Percentiles rank a stretch among this genome's conserved stretches.
Conservation (phyloP, 2,113 vertebrate species). For the Hydrochoerus hydrochaeris region DNA sequence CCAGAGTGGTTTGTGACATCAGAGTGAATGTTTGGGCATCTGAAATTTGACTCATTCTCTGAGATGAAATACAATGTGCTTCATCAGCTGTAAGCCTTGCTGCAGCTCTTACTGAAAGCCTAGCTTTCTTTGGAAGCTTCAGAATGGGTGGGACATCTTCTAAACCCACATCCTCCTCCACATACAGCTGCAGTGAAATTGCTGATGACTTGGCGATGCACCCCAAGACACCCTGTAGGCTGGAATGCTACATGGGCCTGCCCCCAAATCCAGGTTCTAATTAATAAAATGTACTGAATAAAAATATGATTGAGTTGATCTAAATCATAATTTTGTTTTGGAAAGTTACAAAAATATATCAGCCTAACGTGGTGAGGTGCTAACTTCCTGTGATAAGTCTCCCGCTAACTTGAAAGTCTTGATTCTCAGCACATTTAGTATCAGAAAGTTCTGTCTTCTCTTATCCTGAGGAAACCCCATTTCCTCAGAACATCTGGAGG, state of each 20-base stretch:
- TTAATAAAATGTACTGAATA: background rate
- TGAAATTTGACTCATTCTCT: background rate
- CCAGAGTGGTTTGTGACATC: background rate
- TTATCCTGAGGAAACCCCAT: background rate
- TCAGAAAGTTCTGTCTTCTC: background rate
- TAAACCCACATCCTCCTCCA: background rate
- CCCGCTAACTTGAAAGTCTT: background rate
- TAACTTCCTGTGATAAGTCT: background rate
- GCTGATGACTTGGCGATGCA: too few species aligned
- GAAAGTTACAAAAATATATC: slow-evolving; percentile 32
- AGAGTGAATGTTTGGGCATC: background rate
- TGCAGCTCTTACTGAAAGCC: too few species aligned
- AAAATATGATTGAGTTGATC: background rate
- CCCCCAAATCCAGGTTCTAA: background rate
- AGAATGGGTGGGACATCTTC: background rate
- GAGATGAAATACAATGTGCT: background rate
- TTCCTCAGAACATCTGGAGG: background rate
- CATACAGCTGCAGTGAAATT: background rate
- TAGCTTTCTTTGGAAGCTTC: background rate
- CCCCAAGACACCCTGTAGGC: rapidly evolving
- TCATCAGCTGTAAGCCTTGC: background rate
- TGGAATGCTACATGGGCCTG: rapidly evolving
- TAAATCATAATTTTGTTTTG: background rate
- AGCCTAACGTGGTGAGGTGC: background rate
- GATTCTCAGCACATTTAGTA: background rate